Percentiles rank a stretch among this genome's conserved stretches.
Evolutionary conservation across 2,888 invertebrate genomes (phyloP).

Genomic region (Tuta absoluta): DNA sequence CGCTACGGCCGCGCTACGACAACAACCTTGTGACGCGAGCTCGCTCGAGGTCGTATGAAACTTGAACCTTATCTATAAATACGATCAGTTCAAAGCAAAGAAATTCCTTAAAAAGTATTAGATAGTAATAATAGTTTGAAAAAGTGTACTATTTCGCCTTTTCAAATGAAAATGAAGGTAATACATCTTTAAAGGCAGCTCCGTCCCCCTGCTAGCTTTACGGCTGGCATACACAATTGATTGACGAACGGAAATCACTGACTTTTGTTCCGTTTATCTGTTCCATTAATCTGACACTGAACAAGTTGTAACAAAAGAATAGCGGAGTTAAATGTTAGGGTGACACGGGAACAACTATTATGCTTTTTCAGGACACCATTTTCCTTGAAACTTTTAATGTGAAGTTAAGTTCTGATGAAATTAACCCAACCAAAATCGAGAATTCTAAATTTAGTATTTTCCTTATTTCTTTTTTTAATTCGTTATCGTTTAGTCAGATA

Average conservation of each 20-base stretch:
- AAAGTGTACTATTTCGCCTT: too few species aligned
- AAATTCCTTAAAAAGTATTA: neutral
- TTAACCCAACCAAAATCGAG: neutral
- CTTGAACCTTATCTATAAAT: neutral
- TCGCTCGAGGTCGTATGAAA: neutral
- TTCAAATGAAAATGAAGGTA: neutral
- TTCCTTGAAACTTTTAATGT: neutral
- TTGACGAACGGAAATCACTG: slow-evolving; percentile 34
- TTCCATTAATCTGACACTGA: slow-evolving; percentile 27
- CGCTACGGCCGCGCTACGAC: slow-evolving; percentile 53
- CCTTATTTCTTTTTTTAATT: too few species aligned
- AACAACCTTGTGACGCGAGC: slow-evolving; percentile 33
- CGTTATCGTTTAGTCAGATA: too few species aligned
- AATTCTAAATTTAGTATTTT: too few species aligned
- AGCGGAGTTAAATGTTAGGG: neutral
- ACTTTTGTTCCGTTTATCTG: slow-evolving; percentile 24
- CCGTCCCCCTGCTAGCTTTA: slow-evolving; percentile 20
- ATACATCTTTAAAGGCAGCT: too few species aligned
- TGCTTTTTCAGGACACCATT: neutral
- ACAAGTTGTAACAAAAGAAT: slow-evolving; percentile 22
- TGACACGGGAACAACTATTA: neutral
- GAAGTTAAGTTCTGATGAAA: neutral
- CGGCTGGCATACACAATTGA: slow-evolving; percentile 22
- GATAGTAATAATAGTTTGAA: too few species aligned
- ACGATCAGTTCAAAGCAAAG: neutral